Base-by-base conservation (phyloP, 2,797 vertebrate genomes). In the Sebastes wilsoni region DNA sequence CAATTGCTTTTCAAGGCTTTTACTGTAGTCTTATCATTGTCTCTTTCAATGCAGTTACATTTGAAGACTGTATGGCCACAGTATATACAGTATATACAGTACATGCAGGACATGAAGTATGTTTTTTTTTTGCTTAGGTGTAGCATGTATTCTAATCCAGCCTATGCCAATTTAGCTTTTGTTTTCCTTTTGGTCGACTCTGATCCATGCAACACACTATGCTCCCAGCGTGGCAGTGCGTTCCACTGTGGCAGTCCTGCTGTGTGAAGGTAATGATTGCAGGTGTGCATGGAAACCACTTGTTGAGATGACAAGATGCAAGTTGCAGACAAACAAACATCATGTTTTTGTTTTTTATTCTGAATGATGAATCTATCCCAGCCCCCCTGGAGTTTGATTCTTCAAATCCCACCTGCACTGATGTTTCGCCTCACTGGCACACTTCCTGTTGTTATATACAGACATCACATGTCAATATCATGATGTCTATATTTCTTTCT, bases 281-380 rank as follows among this genome's bases (percentile, higher is more conserved):
- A 93, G 90, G 90, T 92, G 92, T 91, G 89, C 80, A 79, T 71
- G 86, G 81, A 88, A 93, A 84, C 87, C 89, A 93, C 94, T 92
- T 93, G 93, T 94, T 94, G 88, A 86, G 80, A 82, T 67, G 88
- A 89, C 85, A 88, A 86, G 88, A 90, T 66, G 79, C 75, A 79
- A 84, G 85, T 79, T 83, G 65, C 66, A 76, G 54, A 81, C 66
- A 91, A 88, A 89, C 82, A 92, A 83, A 84, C 71, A 87, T 87
- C 71, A 69, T 76, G 72, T 67, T 85, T 90, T 46, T 65, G 88
- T 72, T 90, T 49, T 65, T 89, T 73, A 86, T 87, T 73, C 54
- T 75, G 76, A 88, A 85, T 84, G 79, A 90, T 89, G 72, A 90
- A 72, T 72, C 77, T 77, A 71, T 88, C 76, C 18, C 49, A 55